Evolutionary conservation across 2,797 vertebrate species (phyloP), one percentile per base, ranked within the genome.

Genomic region (Cheirogaleus major): DNA sequence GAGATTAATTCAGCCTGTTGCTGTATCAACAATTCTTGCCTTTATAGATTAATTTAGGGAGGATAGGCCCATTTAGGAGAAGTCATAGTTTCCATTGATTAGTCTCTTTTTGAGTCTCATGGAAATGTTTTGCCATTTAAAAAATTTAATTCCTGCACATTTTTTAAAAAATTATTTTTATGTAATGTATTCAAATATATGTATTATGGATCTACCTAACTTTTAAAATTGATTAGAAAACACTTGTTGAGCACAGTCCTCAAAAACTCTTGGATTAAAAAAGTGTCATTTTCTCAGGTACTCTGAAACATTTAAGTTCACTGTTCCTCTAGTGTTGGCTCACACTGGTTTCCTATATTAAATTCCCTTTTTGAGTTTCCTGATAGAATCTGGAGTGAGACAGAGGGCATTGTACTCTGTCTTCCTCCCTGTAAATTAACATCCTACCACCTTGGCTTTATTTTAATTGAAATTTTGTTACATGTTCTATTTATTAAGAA

Each of bases 91-190:
- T 75, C 38, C 12, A 43, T 13, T 5, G 5, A n/a, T 50, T 38
- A 59, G 8, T n/a, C 27, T 92, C 18, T 72, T 72, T n/a, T 55
- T 38, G 61, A 72, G 38, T 81, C 2, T 11, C 7, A 45, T 73
- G 75, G 38, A 48, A 79, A 79, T 91, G 30, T 87, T 87, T 75
- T 73, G 15, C 45, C 22, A 25, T 83, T 84, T 48, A 48, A 38
- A 52, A 84, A 32, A 45, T 55, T 93, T 75, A 48, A n/a, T 76
- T 83, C 65, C 25, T 25, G 4, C 32, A 70, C 1, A 57, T 41
- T 48, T 95, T 79, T 79, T 41, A 32, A 22, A 67, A 38, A 35
- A 78, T 72, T 89, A 85, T 72, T 93, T 89, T 85, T 52, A 85
- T 67, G 20, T 80, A 59, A 73, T 9, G 0, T 72, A 13, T 73